Percentiles rank a stretch among this genome's conserved stretches.
These are phyloP conservation scores for Ploceus nigricollis DNA, from an alignment of 2,113 vertebrate species.

Conservation along the genomic window DNA sequence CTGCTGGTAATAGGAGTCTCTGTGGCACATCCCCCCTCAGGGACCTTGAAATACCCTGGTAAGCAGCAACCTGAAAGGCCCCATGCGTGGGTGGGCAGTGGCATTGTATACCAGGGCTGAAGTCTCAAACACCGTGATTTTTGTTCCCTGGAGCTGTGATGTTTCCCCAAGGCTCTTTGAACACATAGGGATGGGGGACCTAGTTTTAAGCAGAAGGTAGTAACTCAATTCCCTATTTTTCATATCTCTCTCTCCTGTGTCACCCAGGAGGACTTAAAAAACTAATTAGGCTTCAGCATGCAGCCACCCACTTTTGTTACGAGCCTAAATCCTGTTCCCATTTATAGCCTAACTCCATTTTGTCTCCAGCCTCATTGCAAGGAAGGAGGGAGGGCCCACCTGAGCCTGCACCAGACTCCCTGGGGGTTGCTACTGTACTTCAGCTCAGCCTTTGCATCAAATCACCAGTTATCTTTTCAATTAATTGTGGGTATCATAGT, in stretches of 20 bases:
- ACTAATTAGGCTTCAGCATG: not conserved
- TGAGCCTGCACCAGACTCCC: not conserved
- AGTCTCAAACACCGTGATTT: not conserved
- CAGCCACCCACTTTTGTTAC: not conserved
- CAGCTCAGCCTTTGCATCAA: not conserved
- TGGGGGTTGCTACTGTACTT: not conserved
- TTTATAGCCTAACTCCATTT: not conserved
- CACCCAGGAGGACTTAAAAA: not conserved
- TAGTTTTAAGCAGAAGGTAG: not conserved
- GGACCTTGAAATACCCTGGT: not conserved
- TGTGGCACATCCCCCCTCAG: not conserved
- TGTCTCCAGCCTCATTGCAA: not conserved
- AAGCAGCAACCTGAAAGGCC: not conserved
- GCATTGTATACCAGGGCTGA: fast-evolving
- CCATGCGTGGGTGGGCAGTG: fast-evolving
- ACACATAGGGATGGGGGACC: fast-evolving
- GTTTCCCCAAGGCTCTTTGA: not conserved
- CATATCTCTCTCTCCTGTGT: not conserved
- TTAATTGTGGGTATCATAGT: constrained; percentile 49
- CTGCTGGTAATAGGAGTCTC: not conserved
- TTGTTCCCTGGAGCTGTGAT: not conserved
- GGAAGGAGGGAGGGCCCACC: not conserved
- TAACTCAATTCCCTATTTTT: not conserved
- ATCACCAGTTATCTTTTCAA: constrained; percentile 31
- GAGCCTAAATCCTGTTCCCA: not conserved